Evolutionary conservation across 2,113 vertebrate genomes (phyloP), one percentile per base, ranked within the genome.

Genomic region (Cynopterus brachyotis): DNA sequence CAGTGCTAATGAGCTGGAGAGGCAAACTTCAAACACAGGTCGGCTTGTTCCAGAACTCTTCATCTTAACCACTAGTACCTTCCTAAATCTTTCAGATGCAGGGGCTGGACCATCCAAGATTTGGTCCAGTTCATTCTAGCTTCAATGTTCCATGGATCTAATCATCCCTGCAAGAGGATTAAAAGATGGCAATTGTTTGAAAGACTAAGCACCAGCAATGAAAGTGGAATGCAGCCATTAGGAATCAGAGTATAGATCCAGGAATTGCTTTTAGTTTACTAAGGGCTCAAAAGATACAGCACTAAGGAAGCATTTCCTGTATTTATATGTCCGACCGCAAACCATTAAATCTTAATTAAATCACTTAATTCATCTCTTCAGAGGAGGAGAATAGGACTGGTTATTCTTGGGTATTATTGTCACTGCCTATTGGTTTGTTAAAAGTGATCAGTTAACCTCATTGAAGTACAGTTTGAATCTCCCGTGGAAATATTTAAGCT

Each of bases 191-290:
- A 93, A 91, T 12, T 72, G 30, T 60, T 35, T 85, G 40, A 89
- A 94, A 95, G 62, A 91, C 47, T 81, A 82, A 50, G 45, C 22
- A 42, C 59, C 26, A 70, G n/a, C 26, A 81, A 81, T 15, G 40
- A 32, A 55, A 57, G 20, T 26, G 57, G 47, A 40, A 0, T 22
- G 45, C 10, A 40, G 40, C 37, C 79, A 17, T 13, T 8, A 75
- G 66, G 37, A 50, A 24, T 62, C 78, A 28, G 66, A 80, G 24
- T 2, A 17, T 0, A 86, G 62, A 67, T 47, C 19, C 53, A 72
- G 66, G 81, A 88, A 95, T 7, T 30, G 53, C 50, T 72, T 87
- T 84, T n/a, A 50, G 50, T 94, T 97, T 76, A 67, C 55, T 3
- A 69, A 40, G 50, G 59, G 35, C 70, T 76, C 80, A 80, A 37